Evolutionary conservation across 2,797 vertebrate species (phyloP).

Genomic region (Aeoliscus strigatus): DNA sequence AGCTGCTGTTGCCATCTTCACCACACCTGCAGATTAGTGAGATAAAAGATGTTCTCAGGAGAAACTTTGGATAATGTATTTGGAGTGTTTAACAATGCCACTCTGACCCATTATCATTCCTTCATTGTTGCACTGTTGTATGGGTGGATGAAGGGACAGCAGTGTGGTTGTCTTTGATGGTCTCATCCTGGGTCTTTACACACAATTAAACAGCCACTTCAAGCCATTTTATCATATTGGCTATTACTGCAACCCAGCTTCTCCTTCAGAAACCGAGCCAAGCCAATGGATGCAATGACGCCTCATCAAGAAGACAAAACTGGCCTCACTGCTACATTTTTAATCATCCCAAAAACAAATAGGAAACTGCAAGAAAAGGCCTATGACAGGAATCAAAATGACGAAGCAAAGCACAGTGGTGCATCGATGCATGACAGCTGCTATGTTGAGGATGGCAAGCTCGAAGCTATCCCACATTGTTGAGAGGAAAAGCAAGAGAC

Average conservation of each 20-base stretch:
- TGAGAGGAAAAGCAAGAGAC: conserved; percentile 54
- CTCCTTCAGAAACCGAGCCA: conserved; percentile 29
- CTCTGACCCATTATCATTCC: conserved; percentile 53
- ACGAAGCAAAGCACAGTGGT: conserved; percentile 41
- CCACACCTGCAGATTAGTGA: conserved; percentile 53
- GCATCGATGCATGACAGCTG: conserved; percentile 48
- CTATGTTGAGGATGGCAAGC: conserved; percentile 29
- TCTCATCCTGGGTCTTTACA: conserved; percentile 59
- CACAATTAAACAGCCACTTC: conserved; percentile 65
- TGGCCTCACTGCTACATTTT: conserved; percentile 35
- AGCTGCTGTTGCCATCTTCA: conserved; percentile 43
- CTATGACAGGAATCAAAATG: conserved; percentile 43
- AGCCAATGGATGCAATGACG: conserved; percentile 49
- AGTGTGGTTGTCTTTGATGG: conserved; percentile 59
- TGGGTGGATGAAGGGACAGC: conserved; percentile 60
- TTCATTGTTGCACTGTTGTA: conserved; percentile 63
- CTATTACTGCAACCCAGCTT: conserved; percentile 34
- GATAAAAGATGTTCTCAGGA: conserved; percentile 39
- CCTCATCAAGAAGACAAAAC: conserved; percentile 52
- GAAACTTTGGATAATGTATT: conserved; percentile 37
- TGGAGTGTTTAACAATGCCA: conserved; percentile 43
- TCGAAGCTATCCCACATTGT: conserved; percentile 40
- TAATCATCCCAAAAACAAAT: conserved; percentile 56
- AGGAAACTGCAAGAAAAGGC: conserved; percentile 45
- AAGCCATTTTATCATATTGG: conserved; percentile 52